Evolutionary conservation across 2,797 vertebrate genomes (phyloP), one percentile per base, ranked within the genome.

Genomic region (Lithobates sylvaticus): DNA sequence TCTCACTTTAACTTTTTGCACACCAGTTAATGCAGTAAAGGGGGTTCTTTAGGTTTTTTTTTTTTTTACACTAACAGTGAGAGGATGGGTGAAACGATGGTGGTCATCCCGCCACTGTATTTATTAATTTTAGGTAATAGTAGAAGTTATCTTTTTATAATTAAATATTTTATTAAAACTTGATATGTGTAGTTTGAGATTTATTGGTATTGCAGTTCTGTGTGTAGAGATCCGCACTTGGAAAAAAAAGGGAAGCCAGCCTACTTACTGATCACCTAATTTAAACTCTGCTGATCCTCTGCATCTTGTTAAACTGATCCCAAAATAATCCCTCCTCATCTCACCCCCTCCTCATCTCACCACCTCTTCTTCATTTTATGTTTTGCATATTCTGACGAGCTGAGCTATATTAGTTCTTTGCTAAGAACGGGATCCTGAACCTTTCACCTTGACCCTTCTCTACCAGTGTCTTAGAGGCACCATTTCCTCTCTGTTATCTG

Each of bases 151-250:
- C 54, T 54, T 78, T 82, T 83, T 87, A 44, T 87, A 74, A 87
- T 78, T 83, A 87, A 83, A 87, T 78, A 84, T 87, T 87, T 83
- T 83, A 77, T 77, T 83, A 87, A 18, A 73, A 77, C 39, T 29
- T 6, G 10, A 36, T 3, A 6, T 58, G 39, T 21, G 10, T 58
- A 10, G 58, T 27, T 77, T 64, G 32, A n/a, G 6, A 23, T 61
- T 61, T 61, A 23, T 61, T 61, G 21, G 21, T 21, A 61, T 50
- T 42, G 42, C 10, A 2, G 73, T 21, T 27, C n/a, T 72, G 16
- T 39, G 13, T 36, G 70, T 4, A 58, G 70, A 13, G 18, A 9
- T 44, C 72, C 5, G 2, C 18, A 18, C 29, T 50, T 18, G 34
- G 39, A 29, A n/a, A 64, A 8, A 68, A 76, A 8, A 0, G 21